These are phyloP conservation scores for Furcifer pardalis DNA, from an alignment of 2,797 vertebrate genomes.

Conservation along the genomic window DNA sequence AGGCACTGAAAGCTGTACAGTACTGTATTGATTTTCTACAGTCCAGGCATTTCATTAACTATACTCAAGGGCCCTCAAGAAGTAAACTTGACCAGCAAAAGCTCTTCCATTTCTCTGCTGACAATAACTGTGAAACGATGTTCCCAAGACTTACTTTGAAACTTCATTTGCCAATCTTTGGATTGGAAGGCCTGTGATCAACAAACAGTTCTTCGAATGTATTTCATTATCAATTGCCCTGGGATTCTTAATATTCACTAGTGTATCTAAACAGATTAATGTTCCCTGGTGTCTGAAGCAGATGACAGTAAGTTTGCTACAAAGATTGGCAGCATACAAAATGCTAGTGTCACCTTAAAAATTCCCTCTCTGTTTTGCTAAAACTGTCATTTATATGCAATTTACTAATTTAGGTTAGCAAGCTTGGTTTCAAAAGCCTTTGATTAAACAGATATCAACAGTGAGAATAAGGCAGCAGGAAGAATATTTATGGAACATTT, in stretches of 20 bases:
- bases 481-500: conserved; percentile 27
- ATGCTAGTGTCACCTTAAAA: conserved; percentile 12
- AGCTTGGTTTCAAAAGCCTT: conserved; percentile 35
- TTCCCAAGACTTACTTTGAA: conserved; percentile 6
- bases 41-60: conserved; percentile 39
- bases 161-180: conserved; percentile 6
- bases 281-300: not conserved
- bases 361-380: conserved; percentile 1
- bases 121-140: conserved; percentile 17
- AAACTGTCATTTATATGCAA: not conserved
- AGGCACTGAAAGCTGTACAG: conserved; percentile 36
- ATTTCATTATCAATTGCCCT: conserved; percentile 26
- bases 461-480: conserved; percentile 22
- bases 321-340: conserved; percentile 29
- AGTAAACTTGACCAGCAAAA: conserved; percentile 42
- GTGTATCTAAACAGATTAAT: not conserved
- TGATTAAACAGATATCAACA: conserved; percentile 32
- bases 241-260: not conserved
- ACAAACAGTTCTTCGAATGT: not conserved
- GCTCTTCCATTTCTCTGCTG: conserved; percentile 38
- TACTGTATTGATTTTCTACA: conserved; percentile 53
- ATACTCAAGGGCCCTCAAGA: conserved; percentile 38
- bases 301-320: not conserved
- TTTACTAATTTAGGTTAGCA: conserved; percentile 27
- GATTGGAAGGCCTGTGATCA: not conserved